Evolutionary conservation across 1,140 invertebrate genomes (phyloP), one percentile per base, ranked within the genome.

Genomic region (Acyrthosiphon pisum): DNA sequence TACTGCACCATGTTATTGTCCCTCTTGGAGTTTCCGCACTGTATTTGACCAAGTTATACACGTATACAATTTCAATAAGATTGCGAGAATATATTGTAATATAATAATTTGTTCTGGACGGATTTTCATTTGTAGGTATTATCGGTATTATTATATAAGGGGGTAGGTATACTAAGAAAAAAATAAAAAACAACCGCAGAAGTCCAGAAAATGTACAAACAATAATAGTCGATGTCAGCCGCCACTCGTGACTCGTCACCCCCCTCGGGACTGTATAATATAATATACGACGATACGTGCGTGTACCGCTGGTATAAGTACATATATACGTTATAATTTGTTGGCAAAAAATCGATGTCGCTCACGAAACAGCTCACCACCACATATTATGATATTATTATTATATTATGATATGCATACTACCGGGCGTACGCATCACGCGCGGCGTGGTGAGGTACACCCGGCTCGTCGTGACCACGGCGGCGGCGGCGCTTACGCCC

Each of bases 401-500:
- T 35, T 35, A 22, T 23, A 76, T 20, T 53, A 41, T 35, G 35
- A 22, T 23, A 76, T 20, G 50, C 26, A 44, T 9, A 41, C 83
- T 44, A 44, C 83, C 83, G 83, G 35, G 26, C 81, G 23, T 86
- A 87, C 84, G 84, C 84, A 30, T 23, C 41, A 30, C 41, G 26
- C 41, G 9, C 9, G 37, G 44, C 37, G 84, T 14, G 37, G 37
- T 30, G 22, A 2, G 37, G 22, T 30, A 87, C 44, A 41, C 86
- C 37, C 14, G 86, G 30, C 46, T 88, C n/a, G 86, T n/a, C 86
- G 86, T 88, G 86, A 88, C 46, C 86, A n/a, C 60, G 30, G 46
- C 86, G 86, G 30, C 86, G 86, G 86, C 86, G 86, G 86, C 86
- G 86, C 86, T 88, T 88, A 88, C 30, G 30, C 18, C 37, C 86